Evolutionary conservation across 2,797 vertebrate species (phyloP).

Genomic region (Lacerta agilis): DNA sequence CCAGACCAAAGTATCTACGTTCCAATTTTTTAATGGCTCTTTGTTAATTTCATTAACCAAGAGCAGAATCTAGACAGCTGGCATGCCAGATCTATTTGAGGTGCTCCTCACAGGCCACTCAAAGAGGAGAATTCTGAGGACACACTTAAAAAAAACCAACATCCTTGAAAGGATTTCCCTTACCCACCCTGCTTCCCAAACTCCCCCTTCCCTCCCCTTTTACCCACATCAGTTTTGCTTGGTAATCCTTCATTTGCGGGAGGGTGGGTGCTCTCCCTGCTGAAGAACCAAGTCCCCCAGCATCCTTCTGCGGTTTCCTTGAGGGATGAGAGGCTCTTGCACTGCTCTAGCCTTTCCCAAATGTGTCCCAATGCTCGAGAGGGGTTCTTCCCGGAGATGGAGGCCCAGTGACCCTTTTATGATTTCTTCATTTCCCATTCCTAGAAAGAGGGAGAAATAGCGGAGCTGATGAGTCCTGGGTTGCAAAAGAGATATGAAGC

Average conservation of each 20-base stretch:
- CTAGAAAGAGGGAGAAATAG: conserved; percentile 73
- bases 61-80: rapidly evolving
- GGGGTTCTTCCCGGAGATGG: conserved; percentile 42
- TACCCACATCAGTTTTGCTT: conserved; percentile 46
- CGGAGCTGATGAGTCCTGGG: rapidly evolving
- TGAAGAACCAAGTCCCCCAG: conserved; percentile 29
- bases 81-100: not conserved
- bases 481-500: not conserved
- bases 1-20: not conserved
- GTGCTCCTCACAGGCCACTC: conserved; percentile 1
- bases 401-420: conserved; percentile 68
- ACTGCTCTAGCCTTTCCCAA: conserved; percentile 2
- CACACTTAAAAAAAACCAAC: conserved; percentile 24
- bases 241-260: not conserved
- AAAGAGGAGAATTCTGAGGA: conserved; percentile 32
- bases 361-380: conserved; percentile 32
- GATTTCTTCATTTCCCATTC: conserved; percentile 96
- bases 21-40: conserved; percentile 6
- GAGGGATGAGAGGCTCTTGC: conserved; percentile 55
- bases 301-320: conserved; percentile 35
- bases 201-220: not conserved
- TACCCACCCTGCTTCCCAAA: conserved; percentile 54
- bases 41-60: not conserved
- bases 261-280: not conserved
- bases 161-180: conserved; percentile 38